A percentile compares a stretch with the other conserved stretches of the same genome.
Conservation (phyloP, 2,888 invertebrate species). For the Pheosia tremula region DNA sequence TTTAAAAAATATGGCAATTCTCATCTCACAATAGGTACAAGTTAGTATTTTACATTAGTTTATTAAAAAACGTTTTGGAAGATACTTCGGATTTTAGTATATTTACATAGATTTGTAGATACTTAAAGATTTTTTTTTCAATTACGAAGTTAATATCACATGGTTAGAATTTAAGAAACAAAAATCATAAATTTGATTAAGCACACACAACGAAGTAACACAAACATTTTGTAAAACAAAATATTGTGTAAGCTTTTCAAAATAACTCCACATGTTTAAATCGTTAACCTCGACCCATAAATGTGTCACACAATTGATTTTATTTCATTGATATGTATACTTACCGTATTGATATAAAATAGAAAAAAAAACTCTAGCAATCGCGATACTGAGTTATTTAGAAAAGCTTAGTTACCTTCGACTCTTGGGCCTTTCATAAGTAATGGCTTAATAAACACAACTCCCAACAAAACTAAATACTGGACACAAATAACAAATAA, state of each 20-base stretch:
- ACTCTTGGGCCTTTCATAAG: conserved; percentile 18
- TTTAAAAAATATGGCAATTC: conserved; percentile 23
- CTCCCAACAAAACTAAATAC: conserved; percentile 19
- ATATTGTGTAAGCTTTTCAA: conserved; percentile 26
- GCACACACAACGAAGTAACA: conserved; percentile 29
- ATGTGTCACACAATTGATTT: not conserved
- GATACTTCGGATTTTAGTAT: not conserved
- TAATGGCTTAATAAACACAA: conserved; percentile 14
- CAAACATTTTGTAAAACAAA: conserved; percentile 24
- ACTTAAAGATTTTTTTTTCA: conserved; percentile 9
- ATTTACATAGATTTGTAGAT: too few relatives aligned
- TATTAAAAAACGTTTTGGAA: conserved; percentile 23
- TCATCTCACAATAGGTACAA: conserved; percentile 32
- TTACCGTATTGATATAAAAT: not conserved
- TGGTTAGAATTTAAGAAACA: conserved; percentile 21
- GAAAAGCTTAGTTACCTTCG: conserved; percentile 27
- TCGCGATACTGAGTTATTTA: conserved; percentile 5
- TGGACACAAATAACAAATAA: conserved; percentile 16
- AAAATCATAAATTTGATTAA: conserved; percentile 33
- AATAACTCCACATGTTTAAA: conserved; percentile 5
- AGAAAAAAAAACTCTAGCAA: not conserved
- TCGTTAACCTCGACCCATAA: too few relatives aligned
- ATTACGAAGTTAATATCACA: conserved; percentile 42
- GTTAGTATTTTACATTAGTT: conserved; percentile 28
- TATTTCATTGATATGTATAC: not conserved